phyloP scores from a whole-genome alignment of 2,797 vertebrate species.

The Onychomys torridus region DNA sequence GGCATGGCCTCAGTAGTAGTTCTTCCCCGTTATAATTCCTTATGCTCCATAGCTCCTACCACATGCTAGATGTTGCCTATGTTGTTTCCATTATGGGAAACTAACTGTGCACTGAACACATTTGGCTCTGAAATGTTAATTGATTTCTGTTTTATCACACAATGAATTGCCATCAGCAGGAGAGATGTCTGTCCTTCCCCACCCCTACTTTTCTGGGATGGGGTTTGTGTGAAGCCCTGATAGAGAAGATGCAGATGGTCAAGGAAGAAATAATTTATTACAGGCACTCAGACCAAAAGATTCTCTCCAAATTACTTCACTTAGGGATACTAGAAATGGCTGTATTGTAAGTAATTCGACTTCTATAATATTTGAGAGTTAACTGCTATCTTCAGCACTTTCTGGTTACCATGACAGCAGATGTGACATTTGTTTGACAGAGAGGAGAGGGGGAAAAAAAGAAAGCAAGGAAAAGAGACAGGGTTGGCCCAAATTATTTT shows the following conservation, averaged over 20 bases:
- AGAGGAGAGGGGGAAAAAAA: neutral
- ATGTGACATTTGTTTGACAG: constrained; percentile 67
- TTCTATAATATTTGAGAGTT: constrained; percentile 48
- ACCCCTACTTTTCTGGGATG: neutral
- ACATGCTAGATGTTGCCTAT: neutral
- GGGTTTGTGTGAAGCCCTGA: neutral
- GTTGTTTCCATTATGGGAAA: neutral
- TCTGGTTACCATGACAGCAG: constrained; percentile 69
- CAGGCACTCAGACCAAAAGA: neutral
- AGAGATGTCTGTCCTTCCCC: neutral
- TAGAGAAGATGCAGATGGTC: constrained; percentile 15
- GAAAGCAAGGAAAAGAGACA: constrained; percentile 13
- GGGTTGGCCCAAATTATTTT: constrained; percentile 27
- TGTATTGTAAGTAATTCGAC: constrained; percentile 28
- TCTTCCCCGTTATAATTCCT: neutral
- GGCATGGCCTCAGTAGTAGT: neutral
- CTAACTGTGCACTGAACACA: neutral
- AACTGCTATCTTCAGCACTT: constrained; percentile 58
- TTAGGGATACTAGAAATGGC: neutral
- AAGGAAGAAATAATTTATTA: constrained; percentile 21
- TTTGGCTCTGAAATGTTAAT: neutral
- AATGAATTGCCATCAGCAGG: neutral
- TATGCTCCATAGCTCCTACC: neutral
- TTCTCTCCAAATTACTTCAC: neutral
- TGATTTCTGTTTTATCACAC: neutral